Base-by-base conservation (phyloP, 2,888 invertebrate species). In the Sarcophaga subvicina region DNA sequence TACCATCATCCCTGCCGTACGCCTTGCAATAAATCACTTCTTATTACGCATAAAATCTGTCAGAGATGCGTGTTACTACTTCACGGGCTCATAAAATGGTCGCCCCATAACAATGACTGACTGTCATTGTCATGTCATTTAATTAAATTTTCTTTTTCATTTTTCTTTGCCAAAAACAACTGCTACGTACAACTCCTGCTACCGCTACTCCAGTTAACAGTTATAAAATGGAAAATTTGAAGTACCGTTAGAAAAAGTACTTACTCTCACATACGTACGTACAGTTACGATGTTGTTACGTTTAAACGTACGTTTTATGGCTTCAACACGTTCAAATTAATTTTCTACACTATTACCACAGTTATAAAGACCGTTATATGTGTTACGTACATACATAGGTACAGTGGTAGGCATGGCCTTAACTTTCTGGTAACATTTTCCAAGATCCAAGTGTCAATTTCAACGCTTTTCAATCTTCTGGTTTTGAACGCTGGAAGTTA, bases 261-360 rank as follows among this genome's bases (percentile, higher is more conserved):
- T 37, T 10, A 37, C 37, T 37, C 37, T 37, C 37, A 37, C 37
- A 37, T 37, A 37, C 37, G 8, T 37, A 8, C 37, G 2, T 37
- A 37, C 37, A 37, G 37, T 37, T 37, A 37, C 37, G 37, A 37
- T 37, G 37, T 10, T 37, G 37, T 2, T 60, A 17, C 62, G 45
- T 25, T 59, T 59, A 17, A 59, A 59, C 59, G 69, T 59, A 75
- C 45, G 69, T 80, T 83, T 86, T 72, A 83, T 77, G 27, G 63
- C 80, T 67, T 60, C 63, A 76, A 76, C 71, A 82, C 62, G 66
- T 83, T 80, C 72, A 77, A 83, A 83, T 86, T 86, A 80, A 86
- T 86, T 86, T 77, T 80, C 82, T 66, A 77, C 59, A 77, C 80
- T 47, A 78, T 64, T 73, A 78, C 77, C 62, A 70, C 66, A 85